Percentiles rank a stretch among this genome's conserved stretches.
phyloP scores from a whole-genome alignment of 2,888 invertebrate species.

The Argyresthia albistria region DNA sequence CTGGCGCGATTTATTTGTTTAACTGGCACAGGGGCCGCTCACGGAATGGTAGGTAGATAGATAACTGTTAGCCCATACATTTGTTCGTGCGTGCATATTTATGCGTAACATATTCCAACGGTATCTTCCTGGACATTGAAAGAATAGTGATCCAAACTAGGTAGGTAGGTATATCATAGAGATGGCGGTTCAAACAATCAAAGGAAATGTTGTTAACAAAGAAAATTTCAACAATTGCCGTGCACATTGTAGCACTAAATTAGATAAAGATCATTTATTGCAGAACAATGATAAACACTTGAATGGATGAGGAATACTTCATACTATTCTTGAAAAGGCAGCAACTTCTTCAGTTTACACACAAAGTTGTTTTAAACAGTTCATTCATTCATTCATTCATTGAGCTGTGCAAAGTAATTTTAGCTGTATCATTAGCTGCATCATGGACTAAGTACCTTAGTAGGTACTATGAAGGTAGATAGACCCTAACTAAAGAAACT shows the following conservation, averaged over 20 bases:
- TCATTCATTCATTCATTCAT: too few relatives aligned
- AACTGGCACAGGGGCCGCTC: slow-evolving; percentile 31
- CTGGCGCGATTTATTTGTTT: slow-evolving; percentile 9
- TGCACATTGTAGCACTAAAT: slow-evolving; percentile 1
- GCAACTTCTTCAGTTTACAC: too few relatives aligned
- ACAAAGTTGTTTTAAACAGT: too few relatives aligned
- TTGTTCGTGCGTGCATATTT: slow-evolving; percentile 59
- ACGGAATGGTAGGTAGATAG: slow-evolving; percentile 38
- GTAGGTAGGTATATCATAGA: not conserved
- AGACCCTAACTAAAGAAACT: too few relatives aligned
- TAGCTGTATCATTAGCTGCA: too few relatives aligned
- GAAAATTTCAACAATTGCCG: not conserved
- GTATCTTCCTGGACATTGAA: slow-evolving; percentile 46
- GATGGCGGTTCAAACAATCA: slow-evolving; percentile 15
- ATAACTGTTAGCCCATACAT: slow-evolving; percentile 59
- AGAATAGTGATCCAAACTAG: slow-evolving; percentile 3
- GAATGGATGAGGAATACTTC: too few relatives aligned
- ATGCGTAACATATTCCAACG: slow-evolving; percentile 64
- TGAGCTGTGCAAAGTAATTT: too few relatives aligned
- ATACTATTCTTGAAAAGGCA: too few relatives aligned
- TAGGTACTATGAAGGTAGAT: too few relatives aligned
- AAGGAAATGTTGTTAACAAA: slow-evolving; percentile 23
- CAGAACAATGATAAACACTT: too few relatives aligned
- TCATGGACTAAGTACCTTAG: too few relatives aligned
- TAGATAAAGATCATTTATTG: not conserved